These are phyloP conservation scores for Acutogordius australiensis DNA, from an alignment of 2,888 invertebrate genomes.

Conservation along the genomic window DNA sequence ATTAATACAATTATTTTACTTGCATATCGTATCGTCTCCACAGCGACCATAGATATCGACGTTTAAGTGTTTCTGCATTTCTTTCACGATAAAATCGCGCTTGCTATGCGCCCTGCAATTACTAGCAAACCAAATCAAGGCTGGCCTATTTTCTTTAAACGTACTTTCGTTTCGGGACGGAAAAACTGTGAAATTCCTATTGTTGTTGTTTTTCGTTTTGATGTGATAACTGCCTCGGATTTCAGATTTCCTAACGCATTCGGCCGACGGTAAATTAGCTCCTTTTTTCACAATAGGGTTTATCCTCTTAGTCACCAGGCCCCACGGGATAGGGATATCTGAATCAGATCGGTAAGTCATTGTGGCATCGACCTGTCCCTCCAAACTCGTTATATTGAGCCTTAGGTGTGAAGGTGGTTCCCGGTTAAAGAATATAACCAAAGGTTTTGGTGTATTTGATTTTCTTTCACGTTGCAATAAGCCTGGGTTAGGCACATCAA, in stretches of 20 bases:
- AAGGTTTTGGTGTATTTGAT: too few relatives aligned
- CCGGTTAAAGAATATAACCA: too few relatives aligned
- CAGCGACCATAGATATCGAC: not conserved
- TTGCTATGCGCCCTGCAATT: not conserved
- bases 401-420: too few relatives aligned
- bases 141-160: too few relatives aligned
- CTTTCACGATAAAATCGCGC: not conserved
- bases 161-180: too few relatives aligned
- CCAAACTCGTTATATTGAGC: too few relatives aligned
- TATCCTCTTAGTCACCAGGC: not conserved
- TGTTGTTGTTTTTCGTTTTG: not conserved
- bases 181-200: not conserved
- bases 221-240: not conserved
- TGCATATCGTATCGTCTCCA: not conserved
- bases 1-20: too few relatives aligned
- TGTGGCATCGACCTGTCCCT: too few relatives aligned
- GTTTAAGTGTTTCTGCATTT: not conserved
- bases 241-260: not conserved
- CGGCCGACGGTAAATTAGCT: not conserved
- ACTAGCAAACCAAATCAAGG: not conserved
- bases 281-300: not conserved
- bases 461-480: too few relatives aligned
- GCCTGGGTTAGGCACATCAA: too few relatives aligned
- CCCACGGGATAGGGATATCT: not conserved
- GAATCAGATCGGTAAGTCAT: conserved; percentile 5